Evolutionary conservation across 2,797 vertebrate genomes (phyloP).

Genomic region (Aphelocoma californica): DNA sequence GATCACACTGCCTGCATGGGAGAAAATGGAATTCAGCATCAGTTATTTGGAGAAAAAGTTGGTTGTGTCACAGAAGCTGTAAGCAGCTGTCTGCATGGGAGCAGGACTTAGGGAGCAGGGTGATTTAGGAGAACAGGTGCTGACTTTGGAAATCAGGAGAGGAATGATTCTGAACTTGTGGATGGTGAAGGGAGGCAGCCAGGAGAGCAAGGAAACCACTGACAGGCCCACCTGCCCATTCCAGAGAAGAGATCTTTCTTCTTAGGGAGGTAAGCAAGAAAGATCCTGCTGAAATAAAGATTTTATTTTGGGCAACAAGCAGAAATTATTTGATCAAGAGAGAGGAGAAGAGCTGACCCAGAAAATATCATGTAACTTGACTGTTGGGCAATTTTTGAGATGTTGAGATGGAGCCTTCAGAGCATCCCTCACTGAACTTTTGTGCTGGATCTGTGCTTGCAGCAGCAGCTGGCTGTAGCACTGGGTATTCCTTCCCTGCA

Average conservation of each 20-base stretch:
- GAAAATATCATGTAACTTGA: background rate
- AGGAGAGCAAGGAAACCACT: background rate
- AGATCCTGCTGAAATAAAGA: background rate
- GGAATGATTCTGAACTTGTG: background rate
- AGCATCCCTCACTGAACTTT: background rate
- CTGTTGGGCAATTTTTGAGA: background rate
- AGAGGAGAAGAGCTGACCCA: background rate
- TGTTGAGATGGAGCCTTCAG: background rate
- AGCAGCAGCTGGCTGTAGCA: background rate
- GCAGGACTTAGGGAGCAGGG: background rate
- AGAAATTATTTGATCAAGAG: background rate
- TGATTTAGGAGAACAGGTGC: background rate
- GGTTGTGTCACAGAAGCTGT: background rate
- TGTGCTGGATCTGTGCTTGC: rapidly evolving
- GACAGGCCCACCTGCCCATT: background rate
- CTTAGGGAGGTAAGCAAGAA: background rate
- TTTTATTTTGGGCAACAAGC: background rate
- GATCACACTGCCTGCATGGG: background rate
- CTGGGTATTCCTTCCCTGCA: background rate
- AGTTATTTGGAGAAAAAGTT: background rate
- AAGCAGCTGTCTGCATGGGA: background rate
- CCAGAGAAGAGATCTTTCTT: background rate
- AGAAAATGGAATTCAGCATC: background rate
- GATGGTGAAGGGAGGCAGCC: background rate
- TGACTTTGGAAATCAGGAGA: background rate